Evolutionary conservation across 2,113 vertebrate genomes (phyloP), one percentile per base, ranked within the genome.

Genomic region (Podarcis muralis): DNA sequence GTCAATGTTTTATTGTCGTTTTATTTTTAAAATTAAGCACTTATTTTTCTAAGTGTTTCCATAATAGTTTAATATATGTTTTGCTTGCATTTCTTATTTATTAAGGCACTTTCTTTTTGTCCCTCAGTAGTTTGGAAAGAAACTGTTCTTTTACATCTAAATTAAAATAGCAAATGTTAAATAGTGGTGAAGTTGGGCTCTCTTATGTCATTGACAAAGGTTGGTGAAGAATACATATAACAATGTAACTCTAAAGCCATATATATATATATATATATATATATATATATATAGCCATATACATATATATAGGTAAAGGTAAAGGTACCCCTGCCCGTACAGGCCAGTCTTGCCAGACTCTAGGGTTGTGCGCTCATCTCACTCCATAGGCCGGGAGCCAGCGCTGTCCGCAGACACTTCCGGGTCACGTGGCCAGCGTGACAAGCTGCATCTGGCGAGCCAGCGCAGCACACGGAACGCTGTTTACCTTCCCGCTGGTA

Each of bases 201-300:
- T 95, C 94, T 94, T 95, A 93, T 94, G 92, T 93, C 77, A 66
- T 87, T 93, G 90, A 89, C 93, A 93, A 95, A 85, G 88, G 88
- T 93, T 87, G 90, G 93, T 96, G 92, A 93, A 78, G 94, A 94
- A 95, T 91, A 96, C 91, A 94, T 90, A 94, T 94, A 93, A 93
- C 83, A 96, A 94, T 95, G 92, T 96, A 95, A 95, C 13, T 95
- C 92, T 95, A 96, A 97, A 97, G 97, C 96, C 96, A 97, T 97
- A 96, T 93, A 62, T 65, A 74, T 43, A 40, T 40, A 40, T 40
- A 40, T 40, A 40, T 40, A 40, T 40, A 40, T 40, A 40, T 40
- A 92, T 40, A 40, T 40, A 40, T 40, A 40, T 40, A 40, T 43
- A 43, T 43, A 6, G 40, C 16, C 35, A 62, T 57, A 23, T 74